Conservation (phyloP, 2,797 vertebrate species). For the Eulemur coronatus region DNA sequence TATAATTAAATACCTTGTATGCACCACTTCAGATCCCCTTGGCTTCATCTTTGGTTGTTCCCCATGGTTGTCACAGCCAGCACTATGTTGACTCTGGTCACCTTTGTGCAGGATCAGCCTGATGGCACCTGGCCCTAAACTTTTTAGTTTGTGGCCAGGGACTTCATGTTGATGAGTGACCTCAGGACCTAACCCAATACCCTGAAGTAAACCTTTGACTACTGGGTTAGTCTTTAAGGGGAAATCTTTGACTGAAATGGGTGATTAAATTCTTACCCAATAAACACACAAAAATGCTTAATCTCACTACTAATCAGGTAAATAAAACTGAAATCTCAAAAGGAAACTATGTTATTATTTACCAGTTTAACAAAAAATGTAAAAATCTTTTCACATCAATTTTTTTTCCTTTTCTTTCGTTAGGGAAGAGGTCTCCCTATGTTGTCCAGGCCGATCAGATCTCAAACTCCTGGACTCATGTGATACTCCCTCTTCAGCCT, state of each 20-base stretch:
- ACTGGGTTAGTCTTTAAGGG: neutral
- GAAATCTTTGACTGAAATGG: neutral
- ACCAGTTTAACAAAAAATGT: neutral
- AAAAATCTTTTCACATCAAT: neutral
- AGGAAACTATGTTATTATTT: neutral
- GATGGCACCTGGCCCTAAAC: neutral
- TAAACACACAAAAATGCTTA: neutral
- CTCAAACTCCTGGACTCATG: too few relatives aligned
- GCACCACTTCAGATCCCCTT: neutral
- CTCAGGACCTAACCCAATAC: neutral
- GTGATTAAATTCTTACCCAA: neutral
- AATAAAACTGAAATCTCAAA: neutral
- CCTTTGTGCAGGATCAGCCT: neutral
- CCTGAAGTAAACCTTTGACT: neutral
- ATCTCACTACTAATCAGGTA: neutral
- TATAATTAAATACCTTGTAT: neutral
- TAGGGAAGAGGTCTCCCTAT: too few relatives aligned
- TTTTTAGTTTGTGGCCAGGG: neutral
- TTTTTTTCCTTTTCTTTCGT: too few relatives aligned
- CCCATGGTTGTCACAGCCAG: neutral
- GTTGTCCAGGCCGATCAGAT: too few relatives aligned
- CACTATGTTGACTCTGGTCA: neutral
- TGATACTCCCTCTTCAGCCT: too few relatives aligned
- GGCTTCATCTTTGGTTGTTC: neutral
- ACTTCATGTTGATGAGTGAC: neutral